phyloP scores from a whole-genome alignment of 2,113 vertebrate genomes.

The Ia io region DNA sequence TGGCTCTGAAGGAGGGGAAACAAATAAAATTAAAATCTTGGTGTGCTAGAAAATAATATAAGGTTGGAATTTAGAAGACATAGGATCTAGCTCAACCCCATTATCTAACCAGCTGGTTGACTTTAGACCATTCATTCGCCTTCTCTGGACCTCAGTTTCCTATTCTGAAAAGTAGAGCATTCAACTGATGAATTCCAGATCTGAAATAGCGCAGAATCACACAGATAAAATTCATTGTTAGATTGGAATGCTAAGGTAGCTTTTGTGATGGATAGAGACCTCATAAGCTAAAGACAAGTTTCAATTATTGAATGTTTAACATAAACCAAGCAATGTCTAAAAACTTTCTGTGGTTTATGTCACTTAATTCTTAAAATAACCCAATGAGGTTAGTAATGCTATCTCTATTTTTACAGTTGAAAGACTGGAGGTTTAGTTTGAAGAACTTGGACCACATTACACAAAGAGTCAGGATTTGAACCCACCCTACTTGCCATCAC shows the following conservation, averaged over 20 bases:
- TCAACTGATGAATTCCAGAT: background rate
- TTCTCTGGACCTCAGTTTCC: background rate
- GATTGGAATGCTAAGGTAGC: background rate
- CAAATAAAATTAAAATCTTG: background rate
- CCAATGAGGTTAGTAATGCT: background rate
- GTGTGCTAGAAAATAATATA: background rate
- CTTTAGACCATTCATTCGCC: background rate
- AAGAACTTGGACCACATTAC: background rate
- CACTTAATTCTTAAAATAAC: background rate
- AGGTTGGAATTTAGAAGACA: background rate
- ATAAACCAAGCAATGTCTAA: background rate
- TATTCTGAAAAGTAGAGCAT: background rate
- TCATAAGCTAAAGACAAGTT: background rate
- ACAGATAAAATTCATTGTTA: background rate
- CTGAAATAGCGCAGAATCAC: background rate
- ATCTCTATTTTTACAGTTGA: background rate
- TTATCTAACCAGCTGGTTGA: background rate
- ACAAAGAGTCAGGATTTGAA: background rate
- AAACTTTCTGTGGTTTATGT: background rate
- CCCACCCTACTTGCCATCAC: too few species aligned
- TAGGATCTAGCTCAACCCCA: background rate
- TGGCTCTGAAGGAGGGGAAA: background rate
- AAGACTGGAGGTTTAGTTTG: background rate
- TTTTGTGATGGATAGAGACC: background rate
- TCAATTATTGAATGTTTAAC: background rate